Conservation (phyloP, 2,888 invertebrate species). For the Neoscelio sp. region DNA sequence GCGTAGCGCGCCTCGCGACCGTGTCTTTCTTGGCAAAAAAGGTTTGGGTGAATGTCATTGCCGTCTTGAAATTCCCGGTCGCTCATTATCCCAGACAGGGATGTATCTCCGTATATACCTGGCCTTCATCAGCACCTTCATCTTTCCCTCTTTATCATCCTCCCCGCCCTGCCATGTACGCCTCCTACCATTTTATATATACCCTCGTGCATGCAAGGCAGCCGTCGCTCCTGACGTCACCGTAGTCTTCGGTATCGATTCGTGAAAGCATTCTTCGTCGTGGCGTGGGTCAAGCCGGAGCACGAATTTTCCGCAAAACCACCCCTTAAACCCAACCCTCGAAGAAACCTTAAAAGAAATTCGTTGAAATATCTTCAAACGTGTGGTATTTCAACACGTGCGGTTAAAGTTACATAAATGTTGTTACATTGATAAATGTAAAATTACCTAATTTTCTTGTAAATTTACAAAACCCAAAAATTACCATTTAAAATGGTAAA, state of each 20-base stretch:
- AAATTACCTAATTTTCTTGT: no score
- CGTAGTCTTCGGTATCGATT: constrained; percentile 64
- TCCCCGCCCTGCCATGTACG: background rate
- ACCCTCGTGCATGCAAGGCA: constrained; percentile 27
- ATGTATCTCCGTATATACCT: no score
- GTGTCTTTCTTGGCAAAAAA: no score
- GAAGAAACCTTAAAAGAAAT: constrained; percentile 34
- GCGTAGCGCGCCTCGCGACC: no score
- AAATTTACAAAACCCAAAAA: no score
- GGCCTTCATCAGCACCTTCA: background rate
- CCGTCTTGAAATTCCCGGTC: no score
- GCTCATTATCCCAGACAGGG: no score
- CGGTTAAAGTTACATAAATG: constrained; percentile 29
- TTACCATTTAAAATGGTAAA: no score
- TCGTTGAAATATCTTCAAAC: constrained; percentile 46
- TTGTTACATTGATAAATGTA: no score
- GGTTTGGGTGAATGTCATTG: no score
- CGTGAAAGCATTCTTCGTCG: constrained; percentile 46
- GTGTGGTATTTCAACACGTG: constrained; percentile 16
- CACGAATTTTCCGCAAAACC: constrained; percentile 54
- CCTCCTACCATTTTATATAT: background rate
- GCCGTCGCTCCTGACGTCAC: constrained; percentile 53
- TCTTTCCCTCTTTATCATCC: background rate
- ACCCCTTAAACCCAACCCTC: constrained; percentile 3
- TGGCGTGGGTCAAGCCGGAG: constrained; percentile 38